phyloP scores from a whole-genome alignment of 2,888 invertebrate species.

The Crioceris asparagi region DNA sequence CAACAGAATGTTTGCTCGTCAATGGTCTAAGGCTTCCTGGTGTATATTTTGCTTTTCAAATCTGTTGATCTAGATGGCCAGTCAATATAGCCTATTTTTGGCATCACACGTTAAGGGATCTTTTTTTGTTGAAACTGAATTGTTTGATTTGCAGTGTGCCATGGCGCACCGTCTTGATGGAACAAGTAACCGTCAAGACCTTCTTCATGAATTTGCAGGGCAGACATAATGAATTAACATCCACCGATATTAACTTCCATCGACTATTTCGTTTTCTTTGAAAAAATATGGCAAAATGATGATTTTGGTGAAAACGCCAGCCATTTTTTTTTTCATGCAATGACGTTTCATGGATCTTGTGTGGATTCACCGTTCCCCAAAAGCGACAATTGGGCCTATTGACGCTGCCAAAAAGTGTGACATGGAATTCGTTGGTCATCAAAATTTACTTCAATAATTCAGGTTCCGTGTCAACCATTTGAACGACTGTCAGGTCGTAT shows the following conservation, averaged over 20 bases:
- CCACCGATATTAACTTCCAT: not conserved
- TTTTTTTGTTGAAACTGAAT: not conserved
- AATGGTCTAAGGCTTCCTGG: not conserved
- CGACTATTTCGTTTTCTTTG: not conserved
- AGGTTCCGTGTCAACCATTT: not conserved
- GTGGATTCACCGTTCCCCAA: not conserved
- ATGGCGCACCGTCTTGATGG: not conserved
- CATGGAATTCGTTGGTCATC: not conserved
- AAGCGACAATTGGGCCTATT: not conserved
- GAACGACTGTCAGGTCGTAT: not conserved
- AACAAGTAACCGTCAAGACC: no score
- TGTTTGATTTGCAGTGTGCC: not conserved
- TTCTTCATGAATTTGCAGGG: no score
- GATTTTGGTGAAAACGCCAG: not conserved
- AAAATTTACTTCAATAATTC: not conserved
- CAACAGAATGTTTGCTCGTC: no score
- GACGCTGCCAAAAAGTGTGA: not conserved
- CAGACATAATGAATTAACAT: no score
- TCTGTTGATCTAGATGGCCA: not conserved
- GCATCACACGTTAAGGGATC: not conserved
- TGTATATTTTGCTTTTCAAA: slow-evolving; percentile 1
- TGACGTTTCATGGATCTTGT: slow-evolving; percentile 1
- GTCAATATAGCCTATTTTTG: not conserved
- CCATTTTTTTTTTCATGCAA: not conserved
- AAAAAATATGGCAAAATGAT: no score